These are phyloP conservation scores for Lamprologus speciosus DNA, from an alignment of 2,113 vertebrate species.

Conservation along the genomic window DNA sequence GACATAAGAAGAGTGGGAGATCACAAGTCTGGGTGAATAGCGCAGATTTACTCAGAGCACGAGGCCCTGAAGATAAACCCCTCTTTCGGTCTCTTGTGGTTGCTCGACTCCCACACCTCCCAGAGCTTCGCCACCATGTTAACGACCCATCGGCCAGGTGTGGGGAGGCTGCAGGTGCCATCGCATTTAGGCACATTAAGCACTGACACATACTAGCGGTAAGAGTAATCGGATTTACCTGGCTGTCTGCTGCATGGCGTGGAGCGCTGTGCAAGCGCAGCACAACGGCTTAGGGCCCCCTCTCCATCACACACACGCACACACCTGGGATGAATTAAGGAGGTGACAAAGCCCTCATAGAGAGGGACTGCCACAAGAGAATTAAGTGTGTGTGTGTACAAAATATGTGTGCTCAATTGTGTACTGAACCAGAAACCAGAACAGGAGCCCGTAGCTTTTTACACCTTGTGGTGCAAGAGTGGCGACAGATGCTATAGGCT, in stretches of 20 bases:
- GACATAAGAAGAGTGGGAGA: slow-evolving; percentile 40
- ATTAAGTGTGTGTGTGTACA: not conserved
- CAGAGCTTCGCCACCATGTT: slow-evolving; percentile 18
- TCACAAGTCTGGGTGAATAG: slow-evolving; percentile 44
- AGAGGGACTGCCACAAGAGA: slow-evolving; percentile 16
- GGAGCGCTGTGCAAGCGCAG: slow-evolving; percentile 53
- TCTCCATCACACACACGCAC: slow-evolving; percentile 63
- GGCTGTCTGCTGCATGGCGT: slow-evolving; percentile 42
- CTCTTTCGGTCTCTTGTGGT: not conserved
- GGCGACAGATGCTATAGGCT: slow-evolving; percentile 41
- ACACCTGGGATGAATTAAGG: slow-evolving; percentile 71
- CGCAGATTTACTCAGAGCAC: slow-evolving; percentile 44
- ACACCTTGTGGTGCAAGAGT: slow-evolving; percentile 39
- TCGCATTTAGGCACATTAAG: slow-evolving; percentile 73
- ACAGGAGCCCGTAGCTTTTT: slow-evolving; percentile 45
- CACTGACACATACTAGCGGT: slow-evolving; percentile 64
- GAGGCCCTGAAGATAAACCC: slow-evolving; percentile 40
- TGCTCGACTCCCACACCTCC: slow-evolving; percentile 37
- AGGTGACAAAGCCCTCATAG: slow-evolving; percentile 59
- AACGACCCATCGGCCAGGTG: slow-evolving; percentile 68
- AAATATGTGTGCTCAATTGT: not conserved
- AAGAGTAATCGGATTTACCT: slow-evolving; percentile 74
- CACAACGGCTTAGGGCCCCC: slow-evolving; percentile 51
- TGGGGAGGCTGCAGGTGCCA: slow-evolving; percentile 71
- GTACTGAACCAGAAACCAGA: slow-evolving; percentile 40